Conservation (phyloP, 2,888 invertebrate genomes). For the Conomelus anceps region DNA sequence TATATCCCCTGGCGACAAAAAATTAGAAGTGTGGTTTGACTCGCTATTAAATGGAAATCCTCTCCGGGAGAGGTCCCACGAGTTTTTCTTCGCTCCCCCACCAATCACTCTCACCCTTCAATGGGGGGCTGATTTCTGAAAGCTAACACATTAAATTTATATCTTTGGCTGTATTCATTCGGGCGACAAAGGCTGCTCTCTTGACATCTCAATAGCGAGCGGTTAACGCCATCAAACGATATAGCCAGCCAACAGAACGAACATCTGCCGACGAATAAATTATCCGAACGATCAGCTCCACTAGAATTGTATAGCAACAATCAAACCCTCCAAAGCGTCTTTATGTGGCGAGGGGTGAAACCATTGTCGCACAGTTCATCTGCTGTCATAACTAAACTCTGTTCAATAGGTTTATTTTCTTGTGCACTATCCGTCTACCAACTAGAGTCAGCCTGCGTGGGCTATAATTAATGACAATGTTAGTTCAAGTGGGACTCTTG, state of each 20-base stretch:
- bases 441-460: background rate
- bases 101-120: background rate
- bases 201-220: background rate
- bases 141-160: background rate
- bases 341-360: background rate
- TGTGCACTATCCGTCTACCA: background rate
- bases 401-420: background rate
- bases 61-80: background rate
- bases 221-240: background rate
- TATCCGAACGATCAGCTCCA: background rate
- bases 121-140: background rate
- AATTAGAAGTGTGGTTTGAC: background rate
- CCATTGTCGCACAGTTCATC: background rate
- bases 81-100: background rate
- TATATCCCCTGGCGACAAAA: background rate
- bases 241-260: too few species aligned
- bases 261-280: background rate
- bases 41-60: background rate
- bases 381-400: background rate
- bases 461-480: background rate
- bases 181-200: background rate
- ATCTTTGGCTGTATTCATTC: too few species aligned
- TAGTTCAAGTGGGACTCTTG: background rate
- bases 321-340: background rate
- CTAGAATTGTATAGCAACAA: background rate